phyloP scores from a whole-genome alignment of 2,888 invertebrate species.

The Oxytorus armatus region DNA sequence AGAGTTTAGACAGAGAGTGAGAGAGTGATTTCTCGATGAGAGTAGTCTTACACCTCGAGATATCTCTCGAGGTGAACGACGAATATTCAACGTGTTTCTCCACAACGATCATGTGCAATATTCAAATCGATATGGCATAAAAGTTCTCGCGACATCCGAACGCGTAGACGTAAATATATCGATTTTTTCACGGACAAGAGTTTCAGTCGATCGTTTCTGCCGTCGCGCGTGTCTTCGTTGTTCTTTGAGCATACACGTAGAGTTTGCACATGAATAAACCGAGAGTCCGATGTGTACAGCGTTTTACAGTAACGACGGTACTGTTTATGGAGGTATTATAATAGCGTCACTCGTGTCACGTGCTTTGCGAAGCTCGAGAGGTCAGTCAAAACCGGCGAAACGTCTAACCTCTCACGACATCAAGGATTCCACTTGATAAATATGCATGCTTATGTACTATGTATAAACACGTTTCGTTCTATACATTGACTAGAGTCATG shows the following conservation, averaged over 20 bases:
- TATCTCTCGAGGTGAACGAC: slow-evolving; percentile 39
- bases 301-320: slow-evolving; percentile 10
- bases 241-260: slow-evolving; percentile 39
- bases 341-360: slow-evolving; percentile 39
- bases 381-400: slow-evolving; percentile 51
- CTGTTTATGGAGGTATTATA: slow-evolving; percentile 34
- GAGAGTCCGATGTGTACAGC: not conserved
- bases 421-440: slow-evolving; percentile 44
- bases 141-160: not conserved
- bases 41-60: slow-evolving; percentile 38
- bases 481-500: slow-evolving; percentile 2
- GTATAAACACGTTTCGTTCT: slow-evolving; percentile 15
- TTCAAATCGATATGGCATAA: slow-evolving; percentile 53
- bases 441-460: slow-evolving; percentile 43
- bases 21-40: too few species aligned
- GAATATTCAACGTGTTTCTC: slow-evolving; percentile 61
- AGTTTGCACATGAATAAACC: slow-evolving; percentile 6
- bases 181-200: slow-evolving; percentile 52
- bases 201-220: slow-evolving; percentile 54
- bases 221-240: slow-evolving; percentile 57
- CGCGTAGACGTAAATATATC: slow-evolving; percentile 39
- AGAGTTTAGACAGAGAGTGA: too few species aligned
- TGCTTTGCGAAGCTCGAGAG: slow-evolving; percentile 29
- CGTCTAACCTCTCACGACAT: slow-evolving; percentile 30
- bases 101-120: slow-evolving; percentile 52